phyloP scores from a whole-genome alignment of 2,888 invertebrate species.

The Magallana nippona region DNA sequence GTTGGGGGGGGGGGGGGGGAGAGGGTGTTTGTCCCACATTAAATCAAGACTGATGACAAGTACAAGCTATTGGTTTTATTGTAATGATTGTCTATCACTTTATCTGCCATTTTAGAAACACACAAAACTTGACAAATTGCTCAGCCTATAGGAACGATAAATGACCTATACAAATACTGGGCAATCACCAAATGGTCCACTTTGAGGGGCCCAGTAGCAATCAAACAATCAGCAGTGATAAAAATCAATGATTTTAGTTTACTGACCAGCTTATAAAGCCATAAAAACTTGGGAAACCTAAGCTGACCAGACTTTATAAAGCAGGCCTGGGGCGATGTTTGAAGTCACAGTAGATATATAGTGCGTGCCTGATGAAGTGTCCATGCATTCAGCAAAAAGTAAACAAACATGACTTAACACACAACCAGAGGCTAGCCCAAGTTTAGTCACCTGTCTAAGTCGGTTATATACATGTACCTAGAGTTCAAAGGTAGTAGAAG shows the following conservation, averaged over 20 bases:
- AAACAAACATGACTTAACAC: conserved; percentile 25
- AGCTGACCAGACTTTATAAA: not conserved
- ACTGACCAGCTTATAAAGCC: not conserved
- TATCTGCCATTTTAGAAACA: conserved; percentile 1
- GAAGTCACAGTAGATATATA: not conserved
- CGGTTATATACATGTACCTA: not conserved
- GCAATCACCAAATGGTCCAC: not conserved
- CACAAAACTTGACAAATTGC: conserved; percentile 5
- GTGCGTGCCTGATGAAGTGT: not conserved
- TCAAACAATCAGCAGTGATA: not conserved
- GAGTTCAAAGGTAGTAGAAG: too few relatives aligned
- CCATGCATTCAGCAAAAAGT: not conserved
- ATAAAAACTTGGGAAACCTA: not conserved
- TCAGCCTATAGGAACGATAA: not conserved
- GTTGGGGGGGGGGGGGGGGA: too few relatives aligned
- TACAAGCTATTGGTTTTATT: not conserved
- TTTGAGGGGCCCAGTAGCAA: not conserved
- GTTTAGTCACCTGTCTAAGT: not conserved
- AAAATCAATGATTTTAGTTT: conserved; percentile 21
- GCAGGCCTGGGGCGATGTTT: not conserved
- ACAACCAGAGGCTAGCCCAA: not conserved
- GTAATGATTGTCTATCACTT: not conserved
- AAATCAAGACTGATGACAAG: conserved; percentile 1
- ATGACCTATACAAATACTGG: not conserved
- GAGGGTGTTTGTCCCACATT: not conserved